phyloP scores from a whole-genome alignment of 1,140 invertebrate genomes.

The Belonocnema kinseyi region DNA sequence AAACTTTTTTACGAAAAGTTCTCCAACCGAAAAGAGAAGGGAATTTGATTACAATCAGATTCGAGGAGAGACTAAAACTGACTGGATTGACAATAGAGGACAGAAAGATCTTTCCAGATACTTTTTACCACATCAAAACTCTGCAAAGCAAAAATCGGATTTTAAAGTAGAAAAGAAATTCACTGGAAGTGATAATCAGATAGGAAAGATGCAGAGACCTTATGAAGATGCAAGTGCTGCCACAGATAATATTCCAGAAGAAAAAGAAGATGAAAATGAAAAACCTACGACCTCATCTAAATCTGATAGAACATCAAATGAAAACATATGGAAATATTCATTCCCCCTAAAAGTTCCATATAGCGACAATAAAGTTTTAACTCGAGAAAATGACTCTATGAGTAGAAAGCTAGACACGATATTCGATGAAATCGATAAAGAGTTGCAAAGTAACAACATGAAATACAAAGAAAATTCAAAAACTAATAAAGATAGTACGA shows the following conservation, averaged over 20 bases:
- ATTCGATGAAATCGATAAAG: constrained; percentile 67
- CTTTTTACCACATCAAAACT: constrained; percentile 51
- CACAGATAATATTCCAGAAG: constrained; percentile 8
- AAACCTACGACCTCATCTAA: not conserved
- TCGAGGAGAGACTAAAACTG: not conserved
- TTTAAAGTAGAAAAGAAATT: constrained; percentile 15
- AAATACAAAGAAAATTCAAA: constrained; percentile 40
- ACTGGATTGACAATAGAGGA: constrained; percentile 32
- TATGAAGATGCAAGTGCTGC: constrained; percentile 22
- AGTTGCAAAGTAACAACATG: constrained; percentile 54
- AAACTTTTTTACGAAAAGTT: constrained; percentile 70
- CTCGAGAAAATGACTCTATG: not conserved
- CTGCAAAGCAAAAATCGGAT: constrained; percentile 29
- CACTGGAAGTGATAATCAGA: constrained; percentile 1
- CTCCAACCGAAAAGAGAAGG: not conserved
- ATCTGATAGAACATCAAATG: not conserved
- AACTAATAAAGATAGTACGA: constrained; percentile 43
- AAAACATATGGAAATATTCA: not conserved
- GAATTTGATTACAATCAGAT: constrained; percentile 21
- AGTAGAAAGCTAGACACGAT: constrained; percentile 44
- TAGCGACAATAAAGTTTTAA: not conserved
- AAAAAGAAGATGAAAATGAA: constrained; percentile 2
- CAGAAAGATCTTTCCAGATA: constrained; percentile 62
- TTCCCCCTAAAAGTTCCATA: not conserved
- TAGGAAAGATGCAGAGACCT: not conserved